A percentile compares a stretch with the other conserved stretches of the same genome.
These are phyloP conservation scores for Trochalopteron elliotii DNA, from an alignment of 2,113 vertebrate species.

Conservation along the genomic window DNA sequence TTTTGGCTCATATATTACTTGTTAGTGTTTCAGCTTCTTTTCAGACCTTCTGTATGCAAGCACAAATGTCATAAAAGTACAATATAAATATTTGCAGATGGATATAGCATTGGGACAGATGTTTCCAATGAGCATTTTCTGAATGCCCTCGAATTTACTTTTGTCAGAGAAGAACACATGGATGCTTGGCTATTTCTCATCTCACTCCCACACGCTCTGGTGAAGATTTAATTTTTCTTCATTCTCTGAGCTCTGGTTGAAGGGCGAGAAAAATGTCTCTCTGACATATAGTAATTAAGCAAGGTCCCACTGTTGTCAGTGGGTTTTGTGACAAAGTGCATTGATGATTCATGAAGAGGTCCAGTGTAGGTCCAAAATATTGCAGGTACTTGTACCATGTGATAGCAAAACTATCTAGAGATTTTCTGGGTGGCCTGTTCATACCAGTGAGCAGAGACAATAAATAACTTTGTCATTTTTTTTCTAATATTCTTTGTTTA, in stretches of 20 bases:
- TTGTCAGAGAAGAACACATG: not conserved
- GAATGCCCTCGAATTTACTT: not conserved
- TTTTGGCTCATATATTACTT: not conserved
- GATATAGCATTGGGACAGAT: not conserved
- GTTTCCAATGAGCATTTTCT: not conserved
- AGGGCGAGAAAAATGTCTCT: not conserved
- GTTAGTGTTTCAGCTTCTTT: not conserved
- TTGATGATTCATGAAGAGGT: not conserved
- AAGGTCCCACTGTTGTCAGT: not conserved
- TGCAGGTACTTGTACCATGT: not conserved
- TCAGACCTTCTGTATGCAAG: not conserved
- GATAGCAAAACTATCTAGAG: not conserved
- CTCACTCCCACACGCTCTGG: not conserved
- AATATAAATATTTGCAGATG: constrained; percentile 24
- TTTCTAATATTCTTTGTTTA: not conserved
- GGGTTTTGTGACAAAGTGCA: not conserved
- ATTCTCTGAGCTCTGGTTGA: not conserved
- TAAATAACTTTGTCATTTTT: not conserved
- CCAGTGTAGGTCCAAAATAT: not conserved
- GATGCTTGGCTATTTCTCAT: not conserved
- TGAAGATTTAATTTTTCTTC: not conserved
- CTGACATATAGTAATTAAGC: not conserved
- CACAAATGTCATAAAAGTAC: not conserved
- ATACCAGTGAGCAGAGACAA: not conserved
- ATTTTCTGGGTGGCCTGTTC: not conserved